Conservation (phyloP, 1,140 invertebrate species). For the Sipha flava region DNA sequence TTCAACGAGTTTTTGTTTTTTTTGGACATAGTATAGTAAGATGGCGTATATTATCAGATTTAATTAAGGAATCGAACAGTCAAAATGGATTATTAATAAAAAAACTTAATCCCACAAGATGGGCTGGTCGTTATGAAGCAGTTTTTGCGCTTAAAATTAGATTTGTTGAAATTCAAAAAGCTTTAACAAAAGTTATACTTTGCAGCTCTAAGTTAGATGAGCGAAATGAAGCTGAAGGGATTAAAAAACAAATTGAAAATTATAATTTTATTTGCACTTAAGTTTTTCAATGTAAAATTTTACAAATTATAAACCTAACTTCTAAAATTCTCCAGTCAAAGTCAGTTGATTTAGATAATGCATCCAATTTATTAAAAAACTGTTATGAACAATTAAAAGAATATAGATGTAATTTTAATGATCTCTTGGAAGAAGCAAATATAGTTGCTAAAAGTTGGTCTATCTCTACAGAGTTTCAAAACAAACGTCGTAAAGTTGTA, state of each 20-base stretch:
- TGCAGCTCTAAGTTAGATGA: not conserved
- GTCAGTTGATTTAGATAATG: not conserved
- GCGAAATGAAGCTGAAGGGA: not conserved
- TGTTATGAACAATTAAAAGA: not conserved
- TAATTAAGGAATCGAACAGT: too few species aligned
- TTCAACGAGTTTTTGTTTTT: too few species aligned
- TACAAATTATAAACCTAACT: not conserved
- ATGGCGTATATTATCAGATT: too few species aligned
- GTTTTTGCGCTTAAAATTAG: not conserved
- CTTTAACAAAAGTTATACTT: slow-evolving; percentile 2
- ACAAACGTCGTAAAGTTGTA: not conserved
- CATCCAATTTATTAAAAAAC: not conserved
- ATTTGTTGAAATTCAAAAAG: not conserved
- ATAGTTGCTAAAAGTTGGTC: slow-evolving; percentile 4
- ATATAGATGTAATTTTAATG: not conserved
- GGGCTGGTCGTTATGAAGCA: not conserved
- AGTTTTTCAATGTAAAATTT: slow-evolving; percentile 2
- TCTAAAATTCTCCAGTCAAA: not conserved
- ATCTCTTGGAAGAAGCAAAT: too few species aligned
- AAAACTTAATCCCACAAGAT: not conserved
- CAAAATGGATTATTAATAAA: too few species aligned
- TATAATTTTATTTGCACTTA: not conserved
- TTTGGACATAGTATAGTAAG: too few species aligned
- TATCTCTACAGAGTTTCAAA: not conserved
- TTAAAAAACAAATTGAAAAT: slow-evolving; percentile 14